Evolutionary conservation across 2,888 invertebrate species (phyloP).

Genomic region (Philhelius pedissequus): DNA sequence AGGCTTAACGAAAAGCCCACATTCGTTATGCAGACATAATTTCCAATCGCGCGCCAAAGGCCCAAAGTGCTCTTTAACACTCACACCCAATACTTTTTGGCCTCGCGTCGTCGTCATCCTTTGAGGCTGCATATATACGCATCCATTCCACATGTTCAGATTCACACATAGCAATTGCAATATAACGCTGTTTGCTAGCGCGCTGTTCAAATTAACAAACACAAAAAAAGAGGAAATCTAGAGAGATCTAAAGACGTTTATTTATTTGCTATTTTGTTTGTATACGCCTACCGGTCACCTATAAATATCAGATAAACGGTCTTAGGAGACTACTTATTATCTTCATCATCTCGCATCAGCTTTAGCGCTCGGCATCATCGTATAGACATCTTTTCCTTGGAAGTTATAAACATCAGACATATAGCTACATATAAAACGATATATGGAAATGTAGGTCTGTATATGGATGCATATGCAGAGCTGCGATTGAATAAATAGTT

Average conservation of each 20-base stretch:
- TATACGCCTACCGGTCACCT: constrained; percentile 67
- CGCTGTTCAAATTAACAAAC: background rate
- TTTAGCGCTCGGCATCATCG: background rate
- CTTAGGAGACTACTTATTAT: constrained; percentile 56
- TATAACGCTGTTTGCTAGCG: background rate
- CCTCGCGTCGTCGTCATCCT: constrained; percentile 5
- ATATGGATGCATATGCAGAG: background rate
- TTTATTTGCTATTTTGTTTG: constrained; percentile 66
- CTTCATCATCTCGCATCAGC: constrained; percentile 39
- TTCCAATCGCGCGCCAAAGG: constrained; percentile 45
- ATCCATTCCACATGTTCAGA: constrained; percentile 54
- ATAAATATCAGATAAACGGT: constrained; percentile 66
- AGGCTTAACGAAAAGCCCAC: constrained; percentile 13
- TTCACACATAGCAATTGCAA: constrained; percentile 63
- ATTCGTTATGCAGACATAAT: constrained; percentile 25
- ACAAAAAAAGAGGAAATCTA: constrained; percentile 23
- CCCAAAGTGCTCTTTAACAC: constrained; percentile 12
- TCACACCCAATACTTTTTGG: constrained; percentile 49
- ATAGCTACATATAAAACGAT: background rate
- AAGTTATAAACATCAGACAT: background rate
- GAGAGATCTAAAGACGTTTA: constrained; percentile 36
- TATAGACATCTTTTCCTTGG: constrained; percentile 7
- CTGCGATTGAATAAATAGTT: constrained; percentile 28
- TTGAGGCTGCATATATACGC: constrained; percentile 37
- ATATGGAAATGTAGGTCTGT: background rate